These are phyloP conservation scores for Chiloscyllium punctatum DNA, from an alignment of 2,797 vertebrate species.

Conservation along the genomic window DNA sequence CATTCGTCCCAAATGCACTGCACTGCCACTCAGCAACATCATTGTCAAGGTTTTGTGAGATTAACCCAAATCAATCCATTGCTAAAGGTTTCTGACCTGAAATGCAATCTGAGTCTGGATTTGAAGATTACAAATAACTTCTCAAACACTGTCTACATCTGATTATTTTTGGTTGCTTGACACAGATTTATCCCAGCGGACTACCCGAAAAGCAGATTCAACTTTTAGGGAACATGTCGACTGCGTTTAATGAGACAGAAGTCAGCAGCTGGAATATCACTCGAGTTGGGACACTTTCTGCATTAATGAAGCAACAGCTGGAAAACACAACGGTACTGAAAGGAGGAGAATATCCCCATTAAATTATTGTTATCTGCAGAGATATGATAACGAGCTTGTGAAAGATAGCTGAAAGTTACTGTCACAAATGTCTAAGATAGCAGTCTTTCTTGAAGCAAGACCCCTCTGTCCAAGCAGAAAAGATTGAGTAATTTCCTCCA, in stretches of 20 bases:
- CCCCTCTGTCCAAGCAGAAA: no score
- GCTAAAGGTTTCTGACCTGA: neutral
- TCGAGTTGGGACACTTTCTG: slow-evolving; percentile 38
- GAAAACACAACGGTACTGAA: neutral
- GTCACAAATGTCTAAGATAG: neutral
- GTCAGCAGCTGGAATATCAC: slow-evolving; percentile 44
- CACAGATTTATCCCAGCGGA: slow-evolving; percentile 38
- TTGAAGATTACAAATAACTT: neutral
- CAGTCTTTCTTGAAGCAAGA: neutral
- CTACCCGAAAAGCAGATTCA: slow-evolving; percentile 40
- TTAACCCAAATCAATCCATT: neutral
- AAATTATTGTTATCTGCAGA: neutral
- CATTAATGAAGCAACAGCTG: slow-evolving; percentile 10
- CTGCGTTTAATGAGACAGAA: slow-evolving; percentile 40
- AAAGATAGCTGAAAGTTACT: neutral
- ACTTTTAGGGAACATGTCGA: slow-evolving; percentile 43
- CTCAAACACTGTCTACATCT: neutral
- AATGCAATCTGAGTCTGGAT: neutral
- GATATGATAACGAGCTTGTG: neutral
- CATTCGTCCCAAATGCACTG: no score
- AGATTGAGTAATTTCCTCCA: no score
- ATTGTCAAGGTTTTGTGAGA: no score
- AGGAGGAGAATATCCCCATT: neutral
- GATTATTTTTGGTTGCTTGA: neutral
- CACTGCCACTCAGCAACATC: no score